Evolutionary conservation across 1,140 invertebrate genomes (phyloP), one percentile per base, ranked within the genome.

Genomic region (Colletes gigas): DNA sequence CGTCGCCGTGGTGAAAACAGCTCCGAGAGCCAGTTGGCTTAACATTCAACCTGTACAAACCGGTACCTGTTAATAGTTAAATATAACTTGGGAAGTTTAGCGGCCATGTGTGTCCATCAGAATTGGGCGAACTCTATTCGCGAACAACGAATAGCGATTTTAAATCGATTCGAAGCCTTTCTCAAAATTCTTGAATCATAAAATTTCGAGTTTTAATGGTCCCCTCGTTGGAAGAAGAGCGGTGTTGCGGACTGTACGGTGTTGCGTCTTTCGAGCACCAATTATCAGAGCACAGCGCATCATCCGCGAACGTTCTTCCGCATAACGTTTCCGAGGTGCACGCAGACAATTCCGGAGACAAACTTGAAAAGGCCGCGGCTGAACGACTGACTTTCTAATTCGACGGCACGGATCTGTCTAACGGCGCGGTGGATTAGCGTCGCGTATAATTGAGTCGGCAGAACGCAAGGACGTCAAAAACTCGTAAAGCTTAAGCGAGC

Each of bases 401-500:
- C 69, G 69, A 47, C 9, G 39, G 65, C 71, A 59, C 19, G 54
- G 63, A 60, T 69, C 44, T 39, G 44, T 74, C 62, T 41, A 66
- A 75, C 71, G 44, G 59, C 63, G 3, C 17, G 63, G n/a, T 19
- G 39, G 65, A 74, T 71, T 75, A 84, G 9, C 75, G 47, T 70
- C 44, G 14, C n/a, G 65, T 19, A 70, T 70, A 70, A 78, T 69
- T 62, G 57, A 50, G 65, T n/a, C 65, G 41, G n/a, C 65, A 50
- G 50, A 65, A 65, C 50, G 70, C 69, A 79, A 79, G 69, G 70
- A 79, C 77, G 60, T 10, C 47, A 12, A 12, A 52, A 17, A 50
- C 62, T 73, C 69, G 69, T 73, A 65, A 79, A 65, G 60, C 69
- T 55, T 44, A 79, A 79, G 77, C 77, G 47, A 79, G 77, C 69